Conservation (phyloP, 2,888 invertebrate species). For the Heliconius ethilla region DNA sequence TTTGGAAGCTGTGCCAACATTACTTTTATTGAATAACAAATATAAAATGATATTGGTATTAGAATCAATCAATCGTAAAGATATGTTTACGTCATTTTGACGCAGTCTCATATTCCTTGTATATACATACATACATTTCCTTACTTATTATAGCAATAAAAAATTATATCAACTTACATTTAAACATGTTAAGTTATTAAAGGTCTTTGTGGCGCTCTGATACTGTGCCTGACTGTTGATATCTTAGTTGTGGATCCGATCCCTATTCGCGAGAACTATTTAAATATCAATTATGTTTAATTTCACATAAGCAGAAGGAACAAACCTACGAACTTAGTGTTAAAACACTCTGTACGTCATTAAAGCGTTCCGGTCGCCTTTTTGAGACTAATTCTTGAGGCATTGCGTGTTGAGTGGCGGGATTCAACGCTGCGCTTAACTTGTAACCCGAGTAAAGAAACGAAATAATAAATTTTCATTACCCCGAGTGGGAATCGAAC, state of each 20-base stretch:
- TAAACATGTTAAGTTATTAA: too few species aligned
- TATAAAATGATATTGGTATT: constrained; percentile 18
- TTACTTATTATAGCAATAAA: neutral
- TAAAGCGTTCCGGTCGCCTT: too few species aligned
- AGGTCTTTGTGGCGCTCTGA: neutral
- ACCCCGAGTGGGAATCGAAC: too few species aligned
- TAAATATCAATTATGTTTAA: too few species aligned
- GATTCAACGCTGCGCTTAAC: too few species aligned
- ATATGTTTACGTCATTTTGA: constrained; percentile 11
- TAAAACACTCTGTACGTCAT: too few species aligned
- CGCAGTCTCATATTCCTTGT: neutral
- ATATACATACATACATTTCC: neutral
- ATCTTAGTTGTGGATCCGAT: neutral
- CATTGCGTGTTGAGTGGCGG: too few species aligned
- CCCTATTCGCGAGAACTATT: neutral
- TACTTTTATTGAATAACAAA: constrained; percentile 19
- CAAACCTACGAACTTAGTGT: too few species aligned
- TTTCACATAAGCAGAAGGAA: too few species aligned
- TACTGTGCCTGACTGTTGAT: neutral
- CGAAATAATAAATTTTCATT: neutral
- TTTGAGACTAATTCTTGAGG: too few species aligned
- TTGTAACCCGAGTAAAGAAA: neutral
- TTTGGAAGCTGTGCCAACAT: constrained; percentile 20
- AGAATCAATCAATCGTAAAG: neutral
- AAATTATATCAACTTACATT: neutral